Evolutionary conservation across 1,140 invertebrate species (phyloP), one percentile per base, ranked within the genome.

Genomic region (Heliconius hermathena): DNA sequence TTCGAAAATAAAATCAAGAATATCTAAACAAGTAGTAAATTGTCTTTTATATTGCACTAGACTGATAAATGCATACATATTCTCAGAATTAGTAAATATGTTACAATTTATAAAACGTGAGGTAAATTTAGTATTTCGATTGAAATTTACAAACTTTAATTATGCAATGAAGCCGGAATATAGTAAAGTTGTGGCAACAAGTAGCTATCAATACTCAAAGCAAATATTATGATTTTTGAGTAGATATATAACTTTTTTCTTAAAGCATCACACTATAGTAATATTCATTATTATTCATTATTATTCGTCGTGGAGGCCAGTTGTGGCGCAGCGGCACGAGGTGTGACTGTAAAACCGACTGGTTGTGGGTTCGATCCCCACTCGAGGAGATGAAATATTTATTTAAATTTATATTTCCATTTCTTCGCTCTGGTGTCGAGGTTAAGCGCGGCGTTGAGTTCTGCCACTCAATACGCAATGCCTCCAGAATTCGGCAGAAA

Each of bases 71-170:
- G 11, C 22, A 66, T 26, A 66, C 57, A 29, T 13, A 13, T 66
- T 29, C 60, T 66, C 8, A 66, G 22, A 66, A 66, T 26, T 66
- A 66, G 13, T 26, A 66, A 66, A 66, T 66, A 66, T 66, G 60
- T 66, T 66, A 66, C 26, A 66, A 26, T 66, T 66, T 16, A 13
- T 66, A 66, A 60, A 66, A 66, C 60, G 60, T 66, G 60, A 66
- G n/a, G 60, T 29, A 13, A 66, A 66, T 26, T 29, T 26, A 66
- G 8, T 66, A 66, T 66, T 26, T 26, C 22, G 29, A 66, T 66
- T 66, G 11, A 26, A 66, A 66, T 66, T 26, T 66, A 66, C 60
- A 66, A 26, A 29, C 22, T 2, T 66, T 66, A 4, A 5, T 66
- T 66, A 66, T 26, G 60, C 22, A 66, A 66, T 66, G 1, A 16